These are phyloP conservation scores for Barnardius zonarius DNA, from an alignment of 2,113 vertebrate species.

Conservation along the genomic window DNA sequence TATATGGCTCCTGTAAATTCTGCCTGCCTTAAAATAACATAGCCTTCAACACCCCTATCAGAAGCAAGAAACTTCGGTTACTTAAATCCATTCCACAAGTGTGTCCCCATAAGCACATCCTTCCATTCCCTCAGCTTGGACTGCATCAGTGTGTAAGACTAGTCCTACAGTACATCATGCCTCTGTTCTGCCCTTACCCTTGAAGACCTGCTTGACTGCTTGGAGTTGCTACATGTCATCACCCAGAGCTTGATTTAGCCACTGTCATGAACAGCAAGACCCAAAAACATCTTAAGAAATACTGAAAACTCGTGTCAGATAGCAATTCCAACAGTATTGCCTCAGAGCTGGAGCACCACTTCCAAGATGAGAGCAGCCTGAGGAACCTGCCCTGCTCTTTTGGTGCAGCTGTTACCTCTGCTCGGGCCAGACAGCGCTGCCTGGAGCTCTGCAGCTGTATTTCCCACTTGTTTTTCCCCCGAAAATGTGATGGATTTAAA, in stretches of 20 bases:
- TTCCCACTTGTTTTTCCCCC: background rate
- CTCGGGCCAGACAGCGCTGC: background rate
- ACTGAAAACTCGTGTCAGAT: background rate
- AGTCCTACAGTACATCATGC: background rate
- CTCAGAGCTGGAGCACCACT: background rate
- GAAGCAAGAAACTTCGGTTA: background rate
- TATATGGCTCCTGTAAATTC: background rate
- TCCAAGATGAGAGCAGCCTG: background rate
- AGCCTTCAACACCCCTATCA: background rate
- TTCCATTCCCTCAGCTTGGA: background rate
- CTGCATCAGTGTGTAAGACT: background rate
- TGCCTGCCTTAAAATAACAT: background rate
- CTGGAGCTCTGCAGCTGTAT: background rate
- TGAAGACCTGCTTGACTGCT: background rate
- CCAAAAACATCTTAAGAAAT: background rate
- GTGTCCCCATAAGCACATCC: accelerated
- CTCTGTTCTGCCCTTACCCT: background rate
- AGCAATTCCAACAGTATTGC: background rate
- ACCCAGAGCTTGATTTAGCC: background rate
- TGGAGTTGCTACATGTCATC: background rate
- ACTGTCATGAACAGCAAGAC: background rate
- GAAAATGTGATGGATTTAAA: background rate
- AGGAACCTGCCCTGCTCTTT: background rate
- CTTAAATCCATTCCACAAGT: background rate
- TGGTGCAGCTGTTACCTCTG: background rate